A percentile compares a stretch with the other conserved stretches of the same genome.
Conservation (phyloP, 2,797 vertebrate species). For the Odontamblyopus rebecca region DNA sequence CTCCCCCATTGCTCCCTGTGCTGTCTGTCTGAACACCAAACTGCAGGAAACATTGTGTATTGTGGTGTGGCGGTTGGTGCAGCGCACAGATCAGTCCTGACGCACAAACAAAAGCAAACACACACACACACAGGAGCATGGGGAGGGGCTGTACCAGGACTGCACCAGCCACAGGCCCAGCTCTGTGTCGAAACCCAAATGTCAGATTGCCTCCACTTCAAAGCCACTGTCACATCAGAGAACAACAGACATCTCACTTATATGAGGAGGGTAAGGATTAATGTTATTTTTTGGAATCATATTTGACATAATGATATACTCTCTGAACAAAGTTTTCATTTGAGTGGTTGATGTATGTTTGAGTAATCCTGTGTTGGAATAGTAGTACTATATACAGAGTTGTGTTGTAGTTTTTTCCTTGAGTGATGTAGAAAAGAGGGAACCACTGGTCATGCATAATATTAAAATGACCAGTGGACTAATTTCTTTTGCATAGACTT, state of each 20-base stretch:
- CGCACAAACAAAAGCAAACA: conserved; percentile 50
- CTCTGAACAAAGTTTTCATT: no score
- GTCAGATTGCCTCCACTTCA: conserved; percentile 60
- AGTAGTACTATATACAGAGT: no score
- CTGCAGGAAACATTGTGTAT: conserved; percentile 56
- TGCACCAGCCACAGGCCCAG: conserved; percentile 47
- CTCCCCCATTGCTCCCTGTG: conserved; percentile 9
- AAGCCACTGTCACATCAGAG: conserved; percentile 48
- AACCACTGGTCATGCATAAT: no score
- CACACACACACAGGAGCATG: background rate
- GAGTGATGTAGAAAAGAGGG: no score
- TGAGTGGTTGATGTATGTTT: no score
- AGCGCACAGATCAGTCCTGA: conserved; percentile 56
- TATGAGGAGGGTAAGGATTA: conserved; percentile 1
- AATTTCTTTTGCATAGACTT: background rate
- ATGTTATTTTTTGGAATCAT: no score
- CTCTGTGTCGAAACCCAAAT: conserved; percentile 58
- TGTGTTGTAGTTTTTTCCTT: no score
- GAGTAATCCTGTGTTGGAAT: no score
- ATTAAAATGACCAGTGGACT: no score
- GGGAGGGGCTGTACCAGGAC: conserved; percentile 40
- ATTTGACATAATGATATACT: no score
- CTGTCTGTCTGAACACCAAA: conserved; percentile 37
- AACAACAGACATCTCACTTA: conserved; percentile 42
- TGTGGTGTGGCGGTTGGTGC: conserved; percentile 35